These are phyloP conservation scores for Drosophila sulfurigaster DNA, from an alignment of 1,140 invertebrate genomes.

Conservation along the genomic window DNA sequence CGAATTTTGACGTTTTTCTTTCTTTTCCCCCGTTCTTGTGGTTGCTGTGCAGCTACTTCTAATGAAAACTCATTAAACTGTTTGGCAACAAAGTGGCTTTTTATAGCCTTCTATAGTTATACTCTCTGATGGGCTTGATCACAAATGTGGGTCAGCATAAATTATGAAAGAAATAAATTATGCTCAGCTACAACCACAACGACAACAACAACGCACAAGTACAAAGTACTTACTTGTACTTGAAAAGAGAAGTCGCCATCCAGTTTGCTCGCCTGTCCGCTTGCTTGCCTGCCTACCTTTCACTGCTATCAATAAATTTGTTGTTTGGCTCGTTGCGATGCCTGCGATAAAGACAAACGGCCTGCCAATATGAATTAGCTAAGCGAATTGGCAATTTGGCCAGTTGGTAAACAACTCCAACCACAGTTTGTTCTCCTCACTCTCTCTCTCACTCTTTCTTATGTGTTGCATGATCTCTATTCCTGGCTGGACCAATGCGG, in stretches of 20 bases:
- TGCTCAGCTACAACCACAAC: constrained; percentile 21
- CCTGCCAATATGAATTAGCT: constrained; percentile 82
- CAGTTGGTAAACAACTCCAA: constrained; percentile 68
- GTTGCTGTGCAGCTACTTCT: constrained; percentile 2
- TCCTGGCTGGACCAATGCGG: constrained; percentile 20
- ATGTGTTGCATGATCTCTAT: neutral
- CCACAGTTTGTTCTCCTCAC: constrained; percentile 3
- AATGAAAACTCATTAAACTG: constrained; percentile 57
- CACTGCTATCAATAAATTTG: constrained; percentile 82
- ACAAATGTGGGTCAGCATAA: constrained; percentile 53
- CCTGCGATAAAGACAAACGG: constrained; percentile 79
- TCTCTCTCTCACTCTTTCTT: neutral
- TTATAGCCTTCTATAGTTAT: constrained; percentile 31
- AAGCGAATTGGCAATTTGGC: constrained; percentile 80
- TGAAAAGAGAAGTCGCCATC: constrained; percentile 20
- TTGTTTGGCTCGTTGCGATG: constrained; percentile 56
- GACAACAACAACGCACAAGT: constrained; percentile 26
- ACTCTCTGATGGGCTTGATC: constrained; percentile 41
- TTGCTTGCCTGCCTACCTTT: constrained; percentile 60
- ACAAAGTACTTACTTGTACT: constrained; percentile 31
- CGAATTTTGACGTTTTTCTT: constrained; percentile 39
- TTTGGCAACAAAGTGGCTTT: constrained; percentile 33
- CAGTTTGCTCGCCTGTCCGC: constrained; percentile 43
- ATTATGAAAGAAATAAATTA: constrained; percentile 58
- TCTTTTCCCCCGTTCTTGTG: neutral